A percentile compares a stretch with the other conserved stretches of the same genome.
Evolutionary conservation across 1,140 invertebrate genomes (phyloP).

Genomic region (Saccostrea glomerata): DNA sequence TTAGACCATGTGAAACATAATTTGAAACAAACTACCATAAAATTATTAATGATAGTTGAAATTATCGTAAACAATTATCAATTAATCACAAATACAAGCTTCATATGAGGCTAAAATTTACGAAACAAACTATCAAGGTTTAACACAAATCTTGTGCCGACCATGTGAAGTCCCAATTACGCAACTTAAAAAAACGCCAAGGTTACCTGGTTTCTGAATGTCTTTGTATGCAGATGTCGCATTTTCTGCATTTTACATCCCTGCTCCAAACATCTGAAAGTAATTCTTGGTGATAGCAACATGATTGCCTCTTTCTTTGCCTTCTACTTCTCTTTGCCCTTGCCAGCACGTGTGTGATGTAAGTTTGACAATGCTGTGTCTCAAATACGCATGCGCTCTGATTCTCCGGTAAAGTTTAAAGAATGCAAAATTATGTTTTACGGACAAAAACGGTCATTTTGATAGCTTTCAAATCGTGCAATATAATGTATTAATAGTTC

Average conservation of each 20-base stretch:
- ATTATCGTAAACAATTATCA: too few relatives aligned
- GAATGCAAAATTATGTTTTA: background rate
- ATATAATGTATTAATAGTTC: too few relatives aligned
- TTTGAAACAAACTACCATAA: too few relatives aligned
- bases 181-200: background rate
- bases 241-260: constrained; percentile 1
- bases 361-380: constrained; percentile 12
- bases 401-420: background rate
- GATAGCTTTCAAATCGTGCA: too few relatives aligned
- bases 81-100: too few relatives aligned
- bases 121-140: too few relatives aligned
- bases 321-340: constrained; percentile 30
- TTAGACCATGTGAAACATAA: too few relatives aligned
- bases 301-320: background rate
- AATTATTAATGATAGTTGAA: too few relatives aligned
- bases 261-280: background rate
- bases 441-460: background rate
- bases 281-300: constrained; percentile 24
- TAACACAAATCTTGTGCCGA: background rate
- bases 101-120: too few relatives aligned
- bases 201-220: constrained; percentile 2
- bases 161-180: background rate
- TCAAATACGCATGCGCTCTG: background rate
- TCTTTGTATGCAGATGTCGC: background rate
- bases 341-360: constrained; percentile 36